These are phyloP conservation scores for Elephantulus edwardii DNA, from an alignment of 2,113 vertebrate species.

Conservation along the genomic window DNA sequence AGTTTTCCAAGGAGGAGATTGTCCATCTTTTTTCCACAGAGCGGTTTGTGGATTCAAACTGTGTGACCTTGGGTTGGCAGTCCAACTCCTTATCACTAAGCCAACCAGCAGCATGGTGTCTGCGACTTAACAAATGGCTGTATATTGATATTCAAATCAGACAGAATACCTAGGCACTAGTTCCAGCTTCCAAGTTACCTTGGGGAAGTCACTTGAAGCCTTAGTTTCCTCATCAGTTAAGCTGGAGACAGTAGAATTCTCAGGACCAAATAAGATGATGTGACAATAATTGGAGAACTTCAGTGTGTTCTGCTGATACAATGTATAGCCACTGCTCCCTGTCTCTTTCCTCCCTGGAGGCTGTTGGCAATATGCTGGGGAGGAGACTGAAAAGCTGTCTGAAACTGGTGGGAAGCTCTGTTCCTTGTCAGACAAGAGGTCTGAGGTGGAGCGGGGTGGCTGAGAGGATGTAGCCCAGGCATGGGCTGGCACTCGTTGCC, in stretches of 20 bases:
- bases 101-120: background rate
- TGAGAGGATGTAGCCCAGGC: background rate
- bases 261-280: background rate
- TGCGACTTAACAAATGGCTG: background rate
- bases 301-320: background rate
- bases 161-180: background rate
- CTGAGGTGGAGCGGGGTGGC: background rate
- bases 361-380: background rate
- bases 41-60: too few relatives aligned
- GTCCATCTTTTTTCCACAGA: too few relatives aligned
- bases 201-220: background rate
- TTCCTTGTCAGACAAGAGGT: background rate
- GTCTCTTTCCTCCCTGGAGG: background rate
- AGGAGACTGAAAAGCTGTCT: background rate
- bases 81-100: too few relatives aligned
- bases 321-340: background rate
- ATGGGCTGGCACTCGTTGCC: background rate
- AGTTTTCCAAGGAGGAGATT: too few relatives aligned
- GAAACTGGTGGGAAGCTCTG: background rate
- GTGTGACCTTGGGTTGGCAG: too few relatives aligned
- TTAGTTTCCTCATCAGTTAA: background rate
- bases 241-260: background rate
- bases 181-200: background rate
- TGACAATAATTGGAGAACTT: background rate
- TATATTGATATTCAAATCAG: background rate